These are phyloP conservation scores for Drosophila putrida DNA, from an alignment of 2,888 invertebrate species.

Conservation along the genomic window DNA sequence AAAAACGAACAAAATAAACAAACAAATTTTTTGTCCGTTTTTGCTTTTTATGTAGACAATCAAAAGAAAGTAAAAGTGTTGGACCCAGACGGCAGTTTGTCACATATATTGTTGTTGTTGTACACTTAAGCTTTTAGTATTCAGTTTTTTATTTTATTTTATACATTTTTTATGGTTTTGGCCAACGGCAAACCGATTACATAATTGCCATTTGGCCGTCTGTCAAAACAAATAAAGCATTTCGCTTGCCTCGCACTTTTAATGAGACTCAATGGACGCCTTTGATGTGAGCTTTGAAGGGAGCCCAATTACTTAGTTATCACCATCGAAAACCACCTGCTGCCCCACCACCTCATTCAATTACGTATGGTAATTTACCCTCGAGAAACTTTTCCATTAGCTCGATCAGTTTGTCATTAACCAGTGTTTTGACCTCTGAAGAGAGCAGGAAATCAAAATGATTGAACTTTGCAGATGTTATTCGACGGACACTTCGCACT, in stretches of 20 bases:
- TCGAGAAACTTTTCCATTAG: conserved; percentile 72
- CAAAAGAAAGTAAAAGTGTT: conserved; percentile 78
- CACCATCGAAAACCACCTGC: conserved; percentile 1
- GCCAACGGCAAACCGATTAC: conserved; percentile 54
- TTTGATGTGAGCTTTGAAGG: conserved; percentile 46
- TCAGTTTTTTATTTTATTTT: conserved; percentile 43
- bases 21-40: conserved; percentile 51
- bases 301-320: conserved; percentile 45
- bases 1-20: conserved; percentile 35
- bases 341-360: conserved; percentile 64
- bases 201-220: conserved; percentile 64
- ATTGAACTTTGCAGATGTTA: conserved; percentile 73
- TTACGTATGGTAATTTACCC: conserved; percentile 72
- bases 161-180: conserved; percentile 49
- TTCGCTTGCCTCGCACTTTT: conserved; percentile 55
- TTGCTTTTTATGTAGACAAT: conserved; percentile 50
- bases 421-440: conserved; percentile 63
- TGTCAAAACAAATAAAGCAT: conserved; percentile 61
- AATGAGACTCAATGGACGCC: conserved; percentile 52
- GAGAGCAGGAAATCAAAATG: conserved; percentile 81
- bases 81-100: conserved; percentile 42
- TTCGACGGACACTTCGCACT: conserved; percentile 71
- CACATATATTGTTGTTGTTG: conserved; percentile 45
- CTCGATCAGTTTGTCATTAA: conserved; percentile 78
- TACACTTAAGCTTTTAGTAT: conserved; percentile 35